Percentiles rank a stretch among this genome's conserved stretches.
Conservation (phyloP, 2,888 invertebrate species). For the Pseudanteris insignis region DNA sequence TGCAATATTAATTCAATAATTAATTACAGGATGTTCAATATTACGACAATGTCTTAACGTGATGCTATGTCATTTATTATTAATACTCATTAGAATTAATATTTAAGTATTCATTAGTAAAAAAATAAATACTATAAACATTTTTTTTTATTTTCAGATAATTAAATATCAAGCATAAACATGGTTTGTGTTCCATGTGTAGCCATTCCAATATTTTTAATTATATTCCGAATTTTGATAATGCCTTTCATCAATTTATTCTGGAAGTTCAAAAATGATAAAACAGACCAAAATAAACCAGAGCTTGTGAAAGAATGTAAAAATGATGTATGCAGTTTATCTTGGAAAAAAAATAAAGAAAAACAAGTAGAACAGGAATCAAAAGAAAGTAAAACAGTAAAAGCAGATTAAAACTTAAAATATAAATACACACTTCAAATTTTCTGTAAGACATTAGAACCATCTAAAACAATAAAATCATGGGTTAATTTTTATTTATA, state of each 20-base stretch:
- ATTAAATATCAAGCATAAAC: constrained; percentile 6
- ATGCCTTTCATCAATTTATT: constrained; percentile 82
- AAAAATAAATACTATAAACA: too few relatives aligned
- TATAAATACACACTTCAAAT: too few relatives aligned
- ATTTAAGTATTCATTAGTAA: too few relatives aligned
- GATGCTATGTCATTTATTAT: too few relatives aligned
- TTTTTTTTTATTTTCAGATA: too few relatives aligned
- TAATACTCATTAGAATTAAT: too few relatives aligned
- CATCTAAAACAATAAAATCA: too few relatives aligned
- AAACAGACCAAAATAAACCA: constrained; percentile 48
- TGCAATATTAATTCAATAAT: too few relatives aligned
- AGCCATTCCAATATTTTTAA: constrained; percentile 82
- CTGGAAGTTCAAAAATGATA: constrained; percentile 76
- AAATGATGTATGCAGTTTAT: constrained; percentile 59
- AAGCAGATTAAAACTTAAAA: constrained; percentile 48
- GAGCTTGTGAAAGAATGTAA: constrained; percentile 60
- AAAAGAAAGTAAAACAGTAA: constrained; percentile 21
- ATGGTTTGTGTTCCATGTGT: constrained; percentile 90
- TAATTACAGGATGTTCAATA: too few relatives aligned
- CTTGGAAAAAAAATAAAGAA: constrained; percentile 49
- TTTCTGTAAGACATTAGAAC: too few relatives aligned
- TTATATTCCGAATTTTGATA: constrained; percentile 85
- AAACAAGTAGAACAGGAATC: constrained; percentile 17
- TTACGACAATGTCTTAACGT: too few relatives aligned
- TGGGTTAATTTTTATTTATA: too few relatives aligned